Percentiles rank a stretch among this genome's conserved stretches.
Evolutionary conservation across 2,113 vertebrate species (phyloP).

Genomic region (Polypterus bichir): DNA sequence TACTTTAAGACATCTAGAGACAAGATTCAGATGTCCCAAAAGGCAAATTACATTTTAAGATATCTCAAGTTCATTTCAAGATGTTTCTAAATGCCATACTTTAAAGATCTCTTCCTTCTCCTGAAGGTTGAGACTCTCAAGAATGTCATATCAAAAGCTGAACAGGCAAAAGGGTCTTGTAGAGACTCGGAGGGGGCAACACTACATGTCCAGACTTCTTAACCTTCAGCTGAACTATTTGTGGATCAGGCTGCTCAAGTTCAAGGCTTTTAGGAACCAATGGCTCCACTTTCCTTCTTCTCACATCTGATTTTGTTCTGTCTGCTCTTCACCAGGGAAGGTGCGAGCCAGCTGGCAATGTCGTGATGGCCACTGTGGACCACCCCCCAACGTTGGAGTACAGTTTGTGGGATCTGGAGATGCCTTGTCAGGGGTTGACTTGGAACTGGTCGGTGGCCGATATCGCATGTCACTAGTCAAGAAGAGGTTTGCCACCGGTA

Average conservation of each 20-base stretch:
- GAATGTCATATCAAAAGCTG: too few species aligned
- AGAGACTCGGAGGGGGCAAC: too few species aligned
- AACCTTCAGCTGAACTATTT: too few species aligned
- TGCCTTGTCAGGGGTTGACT: constrained; percentile 68
- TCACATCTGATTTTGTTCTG: not conserved
- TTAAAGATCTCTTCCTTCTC: not conserved
- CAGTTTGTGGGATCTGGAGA: constrained; percentile 85
- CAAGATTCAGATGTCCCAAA: too few species aligned
- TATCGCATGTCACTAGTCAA: constrained; percentile 92
- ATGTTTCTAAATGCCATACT: not conserved
- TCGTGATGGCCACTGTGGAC: constrained; percentile 56
- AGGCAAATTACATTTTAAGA: too few species aligned
- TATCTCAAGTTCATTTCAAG: too few species aligned
- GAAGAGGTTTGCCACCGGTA: constrained; percentile 90
- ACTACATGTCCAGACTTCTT: too few species aligned
- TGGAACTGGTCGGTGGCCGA: constrained; percentile 73
- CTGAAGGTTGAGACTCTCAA: not conserved
- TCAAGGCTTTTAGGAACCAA: not conserved
- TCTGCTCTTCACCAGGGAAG: constrained; percentile 36
- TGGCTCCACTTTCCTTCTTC: not conserved
- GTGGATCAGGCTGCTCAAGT: not conserved
- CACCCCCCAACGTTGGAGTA: constrained; percentile 69
- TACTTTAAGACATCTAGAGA: too few species aligned
- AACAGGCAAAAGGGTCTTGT: too few species aligned
- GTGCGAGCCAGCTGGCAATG: constrained; percentile 86